A percentile compares a stretch with the other conserved stretches of the same genome.
phyloP scores from a whole-genome alignment of 2,113 vertebrate genomes.

The Corvus hawaiiensis region DNA sequence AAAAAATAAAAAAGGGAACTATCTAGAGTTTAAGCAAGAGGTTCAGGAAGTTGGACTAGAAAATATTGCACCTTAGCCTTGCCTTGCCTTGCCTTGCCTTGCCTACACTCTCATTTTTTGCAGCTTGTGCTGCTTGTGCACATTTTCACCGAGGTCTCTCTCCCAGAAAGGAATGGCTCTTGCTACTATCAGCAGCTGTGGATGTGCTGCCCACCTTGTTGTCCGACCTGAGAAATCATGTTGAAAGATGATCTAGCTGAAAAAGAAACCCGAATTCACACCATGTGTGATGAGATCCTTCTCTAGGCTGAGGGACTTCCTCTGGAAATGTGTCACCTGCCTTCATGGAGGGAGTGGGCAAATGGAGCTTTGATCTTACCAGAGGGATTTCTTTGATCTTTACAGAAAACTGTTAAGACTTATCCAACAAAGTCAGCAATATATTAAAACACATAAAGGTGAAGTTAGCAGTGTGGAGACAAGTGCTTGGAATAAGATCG shows the following conservation, averaged over 20 bases:
- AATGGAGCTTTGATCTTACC: neutral
- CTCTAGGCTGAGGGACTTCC: too few relatives aligned
- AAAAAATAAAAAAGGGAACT: neutral
- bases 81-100: neutral
- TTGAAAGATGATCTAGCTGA: accelerated
- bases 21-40: neutral
- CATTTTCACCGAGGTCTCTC: neutral
- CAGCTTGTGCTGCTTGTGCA: neutral
- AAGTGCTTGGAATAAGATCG: neutral
- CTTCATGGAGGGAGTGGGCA: neutral
- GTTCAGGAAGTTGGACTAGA: neutral
- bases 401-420: neutral
- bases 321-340: neutral
- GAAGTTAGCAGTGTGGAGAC: neutral
- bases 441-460: neutral
- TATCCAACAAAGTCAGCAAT: neutral
- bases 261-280: neutral
- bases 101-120: neutral
- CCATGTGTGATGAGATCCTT: accelerated
- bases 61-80: neutral
- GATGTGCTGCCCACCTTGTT: neutral
- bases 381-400: neutral
- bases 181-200: neutral
- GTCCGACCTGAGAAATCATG: neutral
- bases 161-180: neutral